Conservation (phyloP, 2,113 vertebrate genomes). For the Nibea albiflora region DNA sequence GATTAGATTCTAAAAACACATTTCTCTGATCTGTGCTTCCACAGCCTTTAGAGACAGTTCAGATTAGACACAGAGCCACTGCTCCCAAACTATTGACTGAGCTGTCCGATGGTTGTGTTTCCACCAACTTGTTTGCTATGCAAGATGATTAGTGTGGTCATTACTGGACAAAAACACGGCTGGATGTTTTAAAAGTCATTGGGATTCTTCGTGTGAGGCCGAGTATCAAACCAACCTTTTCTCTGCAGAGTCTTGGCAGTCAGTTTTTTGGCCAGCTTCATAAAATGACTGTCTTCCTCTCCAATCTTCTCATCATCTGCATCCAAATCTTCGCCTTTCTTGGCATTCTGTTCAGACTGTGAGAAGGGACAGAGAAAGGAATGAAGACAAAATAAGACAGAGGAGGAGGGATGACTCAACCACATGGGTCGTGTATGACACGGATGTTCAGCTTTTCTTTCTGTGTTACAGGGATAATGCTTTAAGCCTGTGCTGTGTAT, state of each 20-base stretch:
- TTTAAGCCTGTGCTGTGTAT: neutral
- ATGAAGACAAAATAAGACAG: constrained; percentile 18
- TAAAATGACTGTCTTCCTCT: constrained; percentile 92
- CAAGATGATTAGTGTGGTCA: too few species aligned
- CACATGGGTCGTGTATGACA: neutral
- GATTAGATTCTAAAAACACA: neutral
- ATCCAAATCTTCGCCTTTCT: constrained; percentile 71
- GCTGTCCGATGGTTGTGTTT: neutral
- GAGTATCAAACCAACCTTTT: constrained; percentile 82
- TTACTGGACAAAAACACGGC: neutral
- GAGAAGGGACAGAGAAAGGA: constrained; percentile 9
- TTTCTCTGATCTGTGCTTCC: too few species aligned
- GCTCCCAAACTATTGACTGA: neutral
- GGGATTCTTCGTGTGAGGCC: neutral
- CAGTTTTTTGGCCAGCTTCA: constrained; percentile 95
- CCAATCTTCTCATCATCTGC: constrained; percentile 86
- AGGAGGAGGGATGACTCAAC: neutral
- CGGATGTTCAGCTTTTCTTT: neutral
- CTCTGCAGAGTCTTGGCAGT: constrained; percentile 90
- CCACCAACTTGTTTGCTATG: neutral
- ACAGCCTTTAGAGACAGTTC: neutral
- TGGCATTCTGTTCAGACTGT: constrained; percentile 85
- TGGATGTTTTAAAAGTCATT: neutral
- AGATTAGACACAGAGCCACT: neutral
- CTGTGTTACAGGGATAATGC: neutral